Base-by-base conservation (phyloP, 37 sponge, comb jelly and placozoan genomes). In the Beroe ovata region DNA sequence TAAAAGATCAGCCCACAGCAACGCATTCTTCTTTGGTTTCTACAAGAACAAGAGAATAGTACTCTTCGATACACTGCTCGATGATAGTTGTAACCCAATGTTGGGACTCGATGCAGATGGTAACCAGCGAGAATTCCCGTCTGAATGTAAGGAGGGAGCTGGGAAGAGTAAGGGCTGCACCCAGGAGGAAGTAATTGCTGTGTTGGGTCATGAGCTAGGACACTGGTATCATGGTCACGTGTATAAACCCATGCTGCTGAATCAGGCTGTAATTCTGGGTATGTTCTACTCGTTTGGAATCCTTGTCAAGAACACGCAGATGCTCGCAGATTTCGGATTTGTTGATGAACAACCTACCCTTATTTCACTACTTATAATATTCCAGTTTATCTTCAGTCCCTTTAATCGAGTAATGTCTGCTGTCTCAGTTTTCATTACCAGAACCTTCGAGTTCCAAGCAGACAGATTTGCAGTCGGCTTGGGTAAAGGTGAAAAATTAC, bases 1-100 rank as follows among this genome's bases (percentile, higher is more conserved):
- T 26, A 92, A 93, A 39, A 88, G 95, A 29, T 94, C 96, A 0
- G 92, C 94, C 30, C 99, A 97, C 89, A 95, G 96, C 91, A 97
- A 97, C 89, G 99, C 99, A 18, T 97, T 96, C 89, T 92, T 95
- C 64, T 97, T 95, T 90, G 99, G 99, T 0, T 97, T 97, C 77
- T 93, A 91, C 71, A 95, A 93, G 66, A 97, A 95, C 89, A 95
- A 97, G 91, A 29, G 93, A 28, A 95, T 97, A 88, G 98, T 97
- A 0, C 58, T 97, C 47, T 97, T 95, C 92, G 98, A 97, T 89
- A 97, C 98, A 36, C 92, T 97, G 18, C 64, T 97, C 8, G 92
- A 92, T 32, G 72, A 91, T 16, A 77, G 54, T 4, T 77, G 84
- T 42, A 77, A 77, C 38, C 84, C 84, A 8, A 39, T 77, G 42